Conservation (phyloP, 2,797 vertebrate species). For the Lophura swinhoii region DNA sequence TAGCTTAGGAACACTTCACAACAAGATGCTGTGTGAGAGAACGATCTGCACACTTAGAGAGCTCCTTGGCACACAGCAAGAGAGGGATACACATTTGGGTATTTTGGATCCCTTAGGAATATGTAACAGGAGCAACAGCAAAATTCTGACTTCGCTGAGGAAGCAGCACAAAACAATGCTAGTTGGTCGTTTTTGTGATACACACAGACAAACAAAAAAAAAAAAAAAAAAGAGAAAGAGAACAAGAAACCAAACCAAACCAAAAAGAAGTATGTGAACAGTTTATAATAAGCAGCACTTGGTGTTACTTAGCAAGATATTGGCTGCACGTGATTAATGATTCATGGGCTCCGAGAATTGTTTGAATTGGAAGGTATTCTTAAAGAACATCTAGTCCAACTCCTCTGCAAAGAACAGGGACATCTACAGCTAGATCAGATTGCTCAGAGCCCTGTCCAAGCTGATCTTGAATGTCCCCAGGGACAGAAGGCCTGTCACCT, state of each 20-base stretch:
- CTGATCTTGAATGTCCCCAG: too few species aligned
- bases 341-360: background rate
- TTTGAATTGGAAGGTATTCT: too few species aligned
- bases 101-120: background rate
- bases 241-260: background rate
- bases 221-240: background rate
- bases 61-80: background rate
- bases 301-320: background rate
- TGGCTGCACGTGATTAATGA: background rate
- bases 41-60: background rate
- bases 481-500: too few species aligned
- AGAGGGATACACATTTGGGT: background rate
- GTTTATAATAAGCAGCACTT: background rate
- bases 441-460: too few species aligned
- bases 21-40: background rate
- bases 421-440: too few species aligned
- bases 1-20: background rate
- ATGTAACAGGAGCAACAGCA: background rate
- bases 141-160: background rate
- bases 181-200: background rate
- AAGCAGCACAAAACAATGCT: background rate
- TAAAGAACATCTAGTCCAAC: too few species aligned
- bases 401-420: too few species aligned
- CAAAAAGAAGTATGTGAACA: background rate
- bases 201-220: background rate